Conservation (phyloP, 2,888 invertebrate species). For the Chydorus sphaericus region DNA sequence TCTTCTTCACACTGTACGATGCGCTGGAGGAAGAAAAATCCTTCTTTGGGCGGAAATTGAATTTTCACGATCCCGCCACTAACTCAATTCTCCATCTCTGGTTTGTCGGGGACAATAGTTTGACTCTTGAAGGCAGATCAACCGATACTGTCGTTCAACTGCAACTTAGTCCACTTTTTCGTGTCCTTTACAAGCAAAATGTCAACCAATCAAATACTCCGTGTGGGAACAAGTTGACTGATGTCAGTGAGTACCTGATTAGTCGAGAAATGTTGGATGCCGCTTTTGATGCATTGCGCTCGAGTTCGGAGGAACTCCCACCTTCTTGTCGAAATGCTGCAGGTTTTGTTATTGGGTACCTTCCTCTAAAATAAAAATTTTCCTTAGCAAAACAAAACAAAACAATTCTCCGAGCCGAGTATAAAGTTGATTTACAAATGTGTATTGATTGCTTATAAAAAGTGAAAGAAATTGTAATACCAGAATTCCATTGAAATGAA, state of each 20-base stretch:
- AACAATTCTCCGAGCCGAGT: neutral
- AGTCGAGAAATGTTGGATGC: neutral
- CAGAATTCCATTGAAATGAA: no score
- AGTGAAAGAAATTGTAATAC: no score
- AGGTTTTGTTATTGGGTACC: neutral
- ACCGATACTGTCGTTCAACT: neutral
- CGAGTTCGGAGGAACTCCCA: neutral
- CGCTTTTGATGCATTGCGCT: neutral
- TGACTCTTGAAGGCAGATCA: neutral
- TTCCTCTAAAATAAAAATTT: no score
- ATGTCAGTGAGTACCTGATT: neutral
- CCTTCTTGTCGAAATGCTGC: neutral
- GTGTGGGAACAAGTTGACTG: neutral
- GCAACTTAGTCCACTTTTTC: neutral
- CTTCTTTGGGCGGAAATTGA: conserved; percentile 4
- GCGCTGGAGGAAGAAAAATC: conserved; percentile 7
- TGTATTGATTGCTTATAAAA: neutral
- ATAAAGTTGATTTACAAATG: neutral
- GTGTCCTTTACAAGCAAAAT: neutral
- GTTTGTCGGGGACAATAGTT: neutral
- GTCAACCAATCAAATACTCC: neutral
- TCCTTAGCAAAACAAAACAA: no score
- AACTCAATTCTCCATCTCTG: neutral
- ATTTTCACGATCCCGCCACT: neutral
- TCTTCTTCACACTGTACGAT: neutral